Evolutionary conservation across 2,888 invertebrate genomes (phyloP), one percentile per base, ranked within the genome.

Genomic region (Spodoptera littoralis): DNA sequence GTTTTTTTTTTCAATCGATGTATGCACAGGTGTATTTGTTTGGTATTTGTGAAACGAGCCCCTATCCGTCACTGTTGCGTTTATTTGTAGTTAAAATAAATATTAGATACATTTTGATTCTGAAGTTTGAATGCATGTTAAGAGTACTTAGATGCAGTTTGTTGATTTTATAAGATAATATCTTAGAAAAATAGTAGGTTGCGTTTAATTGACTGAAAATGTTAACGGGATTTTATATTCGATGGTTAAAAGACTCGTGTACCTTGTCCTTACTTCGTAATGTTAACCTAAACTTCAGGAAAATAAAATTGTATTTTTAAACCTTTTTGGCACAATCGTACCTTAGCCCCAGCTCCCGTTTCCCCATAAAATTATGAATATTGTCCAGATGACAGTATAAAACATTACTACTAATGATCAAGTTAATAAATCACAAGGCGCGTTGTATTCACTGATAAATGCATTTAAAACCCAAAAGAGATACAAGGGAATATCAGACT

Each of bases 1-100:
- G 67, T 57, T 61, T 80, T 85, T 87, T 80, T 71, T 70, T 64
- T 46, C 42, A 60, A 63, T 67, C 76, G 48, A 59, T 89, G 89
- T 92, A 73, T 91, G 85, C 90, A 90, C 93, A 93, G 92, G 92
- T 92, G 93, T 89, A 88, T 91, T 90, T 90, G 81, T 87, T 83
- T 78, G 77, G 65, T 62, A 69, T 61, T 73, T 73, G 73, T 76
- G 58, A 57, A 50, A 61, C 59, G 64, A 60, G 63, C 63, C 72
- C 53, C 65, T 69, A 68, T 73, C 54, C 46, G 52, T 51, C 60
- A 57, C 51, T 78, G 73, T 76, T 78, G 79, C 68, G 69, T 79
- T 36, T 79, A 67, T 71, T 71, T 69, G 71, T 69, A 58, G 58
- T 61, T 62, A 77, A 36, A 72, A 71, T 73, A 73, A 73, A 77